Base-by-base conservation (phyloP, 2,888 invertebrate species). In the Galeruca laticollis region DNA sequence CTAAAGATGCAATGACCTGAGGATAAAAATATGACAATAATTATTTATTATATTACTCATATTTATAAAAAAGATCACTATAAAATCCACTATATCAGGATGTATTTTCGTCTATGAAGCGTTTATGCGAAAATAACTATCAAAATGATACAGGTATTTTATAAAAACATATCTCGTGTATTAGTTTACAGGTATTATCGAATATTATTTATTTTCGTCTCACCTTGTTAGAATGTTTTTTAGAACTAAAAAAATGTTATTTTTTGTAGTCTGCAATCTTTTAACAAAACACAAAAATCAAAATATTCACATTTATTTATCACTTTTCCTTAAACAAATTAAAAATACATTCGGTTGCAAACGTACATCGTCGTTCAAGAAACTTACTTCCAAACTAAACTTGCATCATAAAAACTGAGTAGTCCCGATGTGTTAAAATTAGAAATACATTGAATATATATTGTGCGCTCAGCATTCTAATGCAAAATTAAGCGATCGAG, bases 391-490 rank as follows among this genome's bases (percentile, higher is more conserved):
- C 47, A 40, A 62, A 69, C 69, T 69, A 69, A 69, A 40, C 60
- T 59, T 59, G 54, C 56, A 60, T 51, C 47, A 64, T 60, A 60
- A 47, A 37, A 59, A 57, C 54, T 67, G 71, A 49, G 67, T 62
- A 64, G 69, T 54, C 60, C 74, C 70, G 76, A 75, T 74, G 76
- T 75, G 77, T 77, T 78, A 78, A 77, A 71, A 76, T 77, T 78
- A 78, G 78, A 57, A 72, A 71, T 73, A 75, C 75, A 75, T 75
- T 73, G 70, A 77, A 75, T 75, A 33, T n/a, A n/a, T 49, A 59
- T 56, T 60, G 60, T 67, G 59, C 35, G 49, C 33, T 61, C 31
- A 68, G 67, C 60, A 61, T 54, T 54, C n/a, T 54, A 54, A 54
- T 54, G 54, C 26, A 26, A 31, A 54, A 54, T 54, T 54, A 54